Base-by-base conservation (phyloP, 2,113 vertebrate genomes). In the Pollimyrus isidori region DNA sequence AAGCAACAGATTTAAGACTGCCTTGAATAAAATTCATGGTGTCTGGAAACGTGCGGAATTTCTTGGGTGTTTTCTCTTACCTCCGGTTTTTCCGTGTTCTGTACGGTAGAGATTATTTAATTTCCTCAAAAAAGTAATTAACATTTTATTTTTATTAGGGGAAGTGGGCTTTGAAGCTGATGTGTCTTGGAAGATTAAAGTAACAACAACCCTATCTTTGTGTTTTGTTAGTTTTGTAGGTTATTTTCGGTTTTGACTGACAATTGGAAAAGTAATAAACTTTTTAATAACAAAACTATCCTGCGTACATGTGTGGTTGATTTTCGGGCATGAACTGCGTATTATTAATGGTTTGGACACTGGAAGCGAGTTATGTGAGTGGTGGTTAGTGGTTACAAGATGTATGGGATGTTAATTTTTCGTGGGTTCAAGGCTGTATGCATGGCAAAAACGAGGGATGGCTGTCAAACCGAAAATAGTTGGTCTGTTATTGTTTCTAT, bases 251-350 rank as follows among this genome's bases (percentile, higher is more conserved):
- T 87, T 53, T 90, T 80, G 86, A 84, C 85, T 76, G 49, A 89
- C 86, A 89, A 87, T 56, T 53, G 84, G 45, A 49, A 62, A 89
- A 62, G 19, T 87, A 90, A 76, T 86, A 89, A 90, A 90, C 58
- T 87, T 90, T 90, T 87, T 87, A 80, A 80, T 73, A 87, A 89
- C 84, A 89, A 87, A 89, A 73, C 65, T 15, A 26, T 76, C 30
- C 17, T 87, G 48, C 53, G 49, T 80, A 42, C 35, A 76, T 30
- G 9, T 50, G 53, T 89, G 23, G 26, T 45, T 50, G 39, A 15
- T 50, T 58, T 73, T 50, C 48, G 58, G 50, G 30, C 82, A 48
- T 85, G 26, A 49, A 19, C 15, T 5, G 19, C 82, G n/a, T 46
- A n/a, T 26, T 52, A 30, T 45, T 84, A 84, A 48, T n/a, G 82